Conservation (phyloP, 2,888 invertebrate species). For the Leptogaster cylindrica region DNA sequence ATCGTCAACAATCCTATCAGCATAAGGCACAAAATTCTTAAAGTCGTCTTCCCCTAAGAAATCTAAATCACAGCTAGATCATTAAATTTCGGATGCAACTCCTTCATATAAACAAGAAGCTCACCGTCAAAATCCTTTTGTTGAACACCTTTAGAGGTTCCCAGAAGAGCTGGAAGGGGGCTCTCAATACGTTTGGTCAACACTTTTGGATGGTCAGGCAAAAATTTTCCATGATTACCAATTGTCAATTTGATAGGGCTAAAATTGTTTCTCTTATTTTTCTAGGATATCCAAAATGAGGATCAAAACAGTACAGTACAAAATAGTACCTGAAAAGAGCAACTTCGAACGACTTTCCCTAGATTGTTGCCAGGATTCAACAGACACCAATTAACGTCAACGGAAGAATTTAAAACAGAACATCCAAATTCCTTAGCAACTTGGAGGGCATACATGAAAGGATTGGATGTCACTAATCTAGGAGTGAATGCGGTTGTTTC, state of each 20-base stretch:
- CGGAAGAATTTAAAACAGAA: neutral
- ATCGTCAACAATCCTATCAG: constrained; percentile 9
- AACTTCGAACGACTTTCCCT: neutral
- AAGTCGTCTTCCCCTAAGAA: constrained; percentile 9
- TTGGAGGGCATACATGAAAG: neutral
- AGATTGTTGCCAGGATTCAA: constrained; percentile 8
- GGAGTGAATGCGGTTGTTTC: constrained; percentile 21
- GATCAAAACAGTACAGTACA: neutral
- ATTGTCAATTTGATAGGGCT: constrained; percentile 11
- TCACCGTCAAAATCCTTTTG: neutral
- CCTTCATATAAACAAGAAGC: neutral
- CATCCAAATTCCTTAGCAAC: neutral
- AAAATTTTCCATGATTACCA: neutral
- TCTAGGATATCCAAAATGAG: neutral
- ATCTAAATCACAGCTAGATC: neutral
- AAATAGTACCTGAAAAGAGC: neutral
- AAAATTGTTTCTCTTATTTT: neutral
- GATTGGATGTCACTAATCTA: neutral
- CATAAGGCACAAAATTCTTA: neutral
- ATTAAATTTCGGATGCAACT: neutral
- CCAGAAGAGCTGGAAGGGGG: constrained; percentile 3
- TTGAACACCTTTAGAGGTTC: neutral
- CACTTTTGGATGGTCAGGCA: constrained; percentile 3
- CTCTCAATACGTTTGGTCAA: neutral
- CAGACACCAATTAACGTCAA: constrained; percentile 4